Evolutionary conservation across 1,140 invertebrate genomes (phyloP).

Genomic region (Mercenaria mercenaria): DNA sequence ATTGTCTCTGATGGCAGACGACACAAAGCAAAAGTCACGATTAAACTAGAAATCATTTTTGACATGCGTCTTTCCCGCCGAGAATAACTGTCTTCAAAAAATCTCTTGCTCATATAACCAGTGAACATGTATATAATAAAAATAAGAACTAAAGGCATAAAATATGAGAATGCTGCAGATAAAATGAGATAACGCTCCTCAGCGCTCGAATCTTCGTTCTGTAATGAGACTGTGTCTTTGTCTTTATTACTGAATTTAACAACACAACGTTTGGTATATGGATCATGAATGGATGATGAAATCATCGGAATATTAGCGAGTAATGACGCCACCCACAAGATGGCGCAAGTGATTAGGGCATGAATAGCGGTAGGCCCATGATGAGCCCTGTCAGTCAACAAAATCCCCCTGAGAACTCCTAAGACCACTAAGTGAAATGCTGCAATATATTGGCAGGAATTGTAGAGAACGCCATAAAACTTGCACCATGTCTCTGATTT

Average conservation of each 20-base stretch:
- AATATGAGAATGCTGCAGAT: slow-evolving; percentile 75
- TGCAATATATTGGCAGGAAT: slow-evolving; percentile 74
- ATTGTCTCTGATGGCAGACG: slow-evolving; percentile 77
- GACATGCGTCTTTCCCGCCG: slow-evolving; percentile 76
- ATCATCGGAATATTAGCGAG: slow-evolving; percentile 71
- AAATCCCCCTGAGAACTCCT: slow-evolving; percentile 77
- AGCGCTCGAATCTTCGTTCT: slow-evolving; percentile 45
- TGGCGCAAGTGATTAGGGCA: slow-evolving; percentile 67
- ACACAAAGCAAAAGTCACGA: slow-evolving; percentile 77
- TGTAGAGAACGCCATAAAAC: slow-evolving; percentile 73
- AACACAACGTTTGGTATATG: slow-evolving; percentile 46
- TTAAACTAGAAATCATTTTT: slow-evolving; percentile 76
- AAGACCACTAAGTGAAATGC: slow-evolving; percentile 80
- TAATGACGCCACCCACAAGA: slow-evolving; percentile 68
- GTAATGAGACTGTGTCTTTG: slow-evolving; percentile 38
- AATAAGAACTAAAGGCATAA: slow-evolving; percentile 77
- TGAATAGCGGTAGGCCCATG: slow-evolving; percentile 68
- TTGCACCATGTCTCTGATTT: slow-evolving; percentile 79
- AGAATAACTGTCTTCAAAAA: slow-evolving; percentile 82
- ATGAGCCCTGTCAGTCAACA: slow-evolving; percentile 79
- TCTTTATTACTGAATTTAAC: slow-evolving; percentile 56
- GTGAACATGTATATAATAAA: slow-evolving; percentile 78
- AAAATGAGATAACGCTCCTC: slow-evolving; percentile 76
- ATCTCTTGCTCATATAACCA: slow-evolving; percentile 77
- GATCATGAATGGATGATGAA: slow-evolving; percentile 13